phyloP scores from a whole-genome alignment of 2,888 invertebrate genomes.

The Caenorhabditis virilis region DNA sequence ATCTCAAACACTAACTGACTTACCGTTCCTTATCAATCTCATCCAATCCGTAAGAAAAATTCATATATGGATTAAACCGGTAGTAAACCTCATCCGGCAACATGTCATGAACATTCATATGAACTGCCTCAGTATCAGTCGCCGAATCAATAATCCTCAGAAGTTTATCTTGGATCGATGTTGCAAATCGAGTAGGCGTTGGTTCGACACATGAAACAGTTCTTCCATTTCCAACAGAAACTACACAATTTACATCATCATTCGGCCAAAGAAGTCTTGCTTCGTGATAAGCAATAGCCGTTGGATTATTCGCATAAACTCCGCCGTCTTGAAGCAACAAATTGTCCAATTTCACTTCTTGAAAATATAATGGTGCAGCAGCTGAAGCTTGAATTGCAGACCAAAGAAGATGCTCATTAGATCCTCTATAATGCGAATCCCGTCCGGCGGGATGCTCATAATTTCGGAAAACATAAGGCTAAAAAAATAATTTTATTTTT shows the following conservation, averaged over 20 bases:
- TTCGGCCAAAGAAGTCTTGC: constrained; percentile 83
- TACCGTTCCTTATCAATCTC: constrained; percentile 76
- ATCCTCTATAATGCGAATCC: constrained; percentile 64
- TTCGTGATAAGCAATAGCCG: constrained; percentile 86
- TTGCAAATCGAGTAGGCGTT: constrained; percentile 37
- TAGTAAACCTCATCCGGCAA: constrained; percentile 70
- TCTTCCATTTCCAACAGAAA: constrained; percentile 81
- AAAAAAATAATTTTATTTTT: constrained; percentile 46
- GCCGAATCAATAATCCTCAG: constrained; percentile 80
- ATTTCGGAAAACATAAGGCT: constrained; percentile 84
- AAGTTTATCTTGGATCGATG: constrained; percentile 47
- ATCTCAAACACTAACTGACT: background rate
- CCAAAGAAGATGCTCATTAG: constrained; percentile 56
- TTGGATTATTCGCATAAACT: constrained; percentile 76
- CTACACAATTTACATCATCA: constrained; percentile 78
- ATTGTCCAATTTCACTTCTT: constrained; percentile 77
- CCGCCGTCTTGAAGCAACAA: constrained; percentile 62
- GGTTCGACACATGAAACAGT: constrained; percentile 65
- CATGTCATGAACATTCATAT: constrained; percentile 79
- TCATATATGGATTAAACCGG: constrained; percentile 83
- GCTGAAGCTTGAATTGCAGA: constrained; percentile 78
- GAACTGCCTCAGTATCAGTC: constrained; percentile 85
- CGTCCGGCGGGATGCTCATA: constrained; percentile 78
- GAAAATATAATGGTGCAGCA: constrained; percentile 89
- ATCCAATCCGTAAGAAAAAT: constrained; percentile 80